Base-by-base conservation (phyloP, 2,888 invertebrate genomes). In the Anarsia innoxiella region DNA sequence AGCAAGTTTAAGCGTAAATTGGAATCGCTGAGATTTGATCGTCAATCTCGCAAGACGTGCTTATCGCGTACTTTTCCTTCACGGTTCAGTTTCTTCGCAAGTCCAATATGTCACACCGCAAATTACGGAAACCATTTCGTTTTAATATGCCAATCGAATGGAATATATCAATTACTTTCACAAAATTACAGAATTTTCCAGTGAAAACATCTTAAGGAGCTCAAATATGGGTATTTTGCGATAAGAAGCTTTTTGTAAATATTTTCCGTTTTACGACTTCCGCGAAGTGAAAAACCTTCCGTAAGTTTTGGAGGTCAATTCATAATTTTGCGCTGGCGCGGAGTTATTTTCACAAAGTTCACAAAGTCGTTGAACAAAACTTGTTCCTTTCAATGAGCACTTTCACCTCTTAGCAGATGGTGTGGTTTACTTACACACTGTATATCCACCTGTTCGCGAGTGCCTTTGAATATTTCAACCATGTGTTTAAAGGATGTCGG, bases 1-100 rank as follows among this genome's bases (percentile, higher is more conserved):
- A 69, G 65, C 61, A 56, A 56, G 61, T 35, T 27, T 28, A 28
- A 26, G 26, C 35, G 32, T 32, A 32, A 32, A 32, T 32, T 32
- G 25, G 32, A 32, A 23, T 1, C 25, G 23, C 32, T n/a, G n/a
- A n/a, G n/a, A n/a, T n/a, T n/a, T n/a, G n/a, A n/a, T n/a, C n/a
- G n/a, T n/a, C n/a, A n/a, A n/a, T n/a, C n/a, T n/a, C n/a, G n/a
- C n/a, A n/a, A n/a, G n/a, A n/a, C n/a, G n/a, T n/a, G n/a, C n/a
- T n/a, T n/a, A n/a, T n/a, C n/a, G n/a, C n/a, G n/a, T n/a, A n/a
- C n/a, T n/a, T n/a, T n/a, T n/a, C n/a, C n/a, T n/a, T n/a, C n/a
- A n/a, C n/a, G n/a, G n/a, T n/a, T n/a, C n/a, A n/a, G n/a, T n/a
- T n/a, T n/a, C n/a, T n/a, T n/a, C n/a, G n/a, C n/a, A n/a, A n/a